Conservation (phyloP, 2,888 invertebrate genomes). For the Steinernema scapterisci region DNA sequence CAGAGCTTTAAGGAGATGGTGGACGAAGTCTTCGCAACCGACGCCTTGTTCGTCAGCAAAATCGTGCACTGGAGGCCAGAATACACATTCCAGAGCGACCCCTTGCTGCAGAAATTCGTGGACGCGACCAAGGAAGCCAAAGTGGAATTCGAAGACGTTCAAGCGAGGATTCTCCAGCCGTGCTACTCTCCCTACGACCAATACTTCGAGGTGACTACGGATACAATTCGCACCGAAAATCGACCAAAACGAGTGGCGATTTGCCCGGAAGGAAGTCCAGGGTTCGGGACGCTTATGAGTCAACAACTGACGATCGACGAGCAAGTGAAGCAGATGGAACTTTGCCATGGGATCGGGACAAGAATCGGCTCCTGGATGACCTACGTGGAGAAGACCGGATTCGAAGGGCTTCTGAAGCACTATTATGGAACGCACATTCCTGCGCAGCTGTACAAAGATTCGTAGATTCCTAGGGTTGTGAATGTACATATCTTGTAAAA, state of each 20-base stretch:
- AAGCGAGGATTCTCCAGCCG: not conserved
- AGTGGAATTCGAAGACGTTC: not conserved
- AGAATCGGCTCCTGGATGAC: not conserved
- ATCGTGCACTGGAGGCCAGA: not conserved
- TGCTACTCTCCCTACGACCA: not conserved
- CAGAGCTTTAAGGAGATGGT: not conserved
- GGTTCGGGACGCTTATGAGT: not conserved
- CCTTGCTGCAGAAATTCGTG: not conserved
- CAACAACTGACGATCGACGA: not conserved
- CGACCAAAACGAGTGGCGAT: not conserved
- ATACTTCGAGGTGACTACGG: not conserved
- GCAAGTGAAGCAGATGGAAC: not conserved
- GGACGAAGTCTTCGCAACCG: not conserved
- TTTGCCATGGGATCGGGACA: not conserved
- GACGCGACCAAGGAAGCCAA: not conserved
- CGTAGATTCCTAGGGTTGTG: no score
- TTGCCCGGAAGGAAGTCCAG: not conserved
- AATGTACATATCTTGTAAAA: no score
- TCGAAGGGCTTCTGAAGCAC: not conserved
- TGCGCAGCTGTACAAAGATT: no score
- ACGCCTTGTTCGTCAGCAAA: not conserved
- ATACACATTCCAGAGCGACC: not conserved
- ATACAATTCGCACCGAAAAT: not conserved
- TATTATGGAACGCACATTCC: not conserved
- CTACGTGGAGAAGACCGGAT: not conserved